Conservation (phyloP, 35 echinoderm and acorn worm species). For the Apostichopus parvimensis region DNA sequence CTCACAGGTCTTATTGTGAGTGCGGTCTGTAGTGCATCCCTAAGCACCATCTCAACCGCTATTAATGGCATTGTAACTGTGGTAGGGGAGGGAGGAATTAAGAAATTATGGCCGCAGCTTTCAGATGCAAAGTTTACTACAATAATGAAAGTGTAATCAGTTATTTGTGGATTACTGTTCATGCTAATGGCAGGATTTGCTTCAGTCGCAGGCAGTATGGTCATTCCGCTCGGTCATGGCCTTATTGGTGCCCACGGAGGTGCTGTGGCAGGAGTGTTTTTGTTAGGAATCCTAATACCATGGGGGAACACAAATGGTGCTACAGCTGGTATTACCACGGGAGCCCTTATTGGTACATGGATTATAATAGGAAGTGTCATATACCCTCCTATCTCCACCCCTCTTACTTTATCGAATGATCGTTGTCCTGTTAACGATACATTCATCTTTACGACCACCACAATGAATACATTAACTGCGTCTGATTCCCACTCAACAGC, state of each 20-base stretch:
- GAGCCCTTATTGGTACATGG: not conserved
- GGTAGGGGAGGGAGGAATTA: not conserved
- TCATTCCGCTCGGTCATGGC: conserved; percentile 9
- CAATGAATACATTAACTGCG: not conserved
- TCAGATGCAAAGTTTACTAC: not conserved
- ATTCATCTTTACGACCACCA: not conserved
- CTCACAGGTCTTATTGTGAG: conserved; percentile 17
- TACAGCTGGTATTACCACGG: not conserved
- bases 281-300: conserved; percentile 12
- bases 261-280: not conserved
- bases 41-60: conserved; percentile 18
- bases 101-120: conserved; percentile 5
- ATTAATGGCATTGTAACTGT: conserved; percentile 7
- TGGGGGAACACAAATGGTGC: conserved; percentile 31
- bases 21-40: conserved; percentile 14
- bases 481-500: not conserved
- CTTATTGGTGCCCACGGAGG: not conserved
- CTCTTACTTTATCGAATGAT: not conserved
- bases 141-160: not conserved
- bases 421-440: not conserved
- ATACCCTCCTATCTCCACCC: not conserved
- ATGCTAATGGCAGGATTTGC: not conserved
- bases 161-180: conserved; percentile 8
- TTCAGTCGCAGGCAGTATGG: not conserved
- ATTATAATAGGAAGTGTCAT: not conserved